phyloP scores from a whole-genome alignment of 35 echinoderm and acorn worm species.

The Apostichopus parvimensis region DNA sequence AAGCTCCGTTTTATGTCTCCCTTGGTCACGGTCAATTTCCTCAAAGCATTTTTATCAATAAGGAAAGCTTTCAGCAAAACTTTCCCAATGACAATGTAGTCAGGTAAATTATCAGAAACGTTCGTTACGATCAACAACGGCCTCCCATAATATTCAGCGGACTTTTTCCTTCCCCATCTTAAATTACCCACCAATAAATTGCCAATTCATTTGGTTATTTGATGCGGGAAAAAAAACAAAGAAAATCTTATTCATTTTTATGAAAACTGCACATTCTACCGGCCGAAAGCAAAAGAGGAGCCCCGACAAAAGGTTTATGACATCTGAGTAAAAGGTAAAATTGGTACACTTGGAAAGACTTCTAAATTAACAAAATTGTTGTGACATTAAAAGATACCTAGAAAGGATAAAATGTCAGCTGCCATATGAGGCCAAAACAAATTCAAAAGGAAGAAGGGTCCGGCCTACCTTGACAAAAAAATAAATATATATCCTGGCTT shows the following conservation, averaged over 20 bases:
- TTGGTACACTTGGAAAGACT: slow-evolving; percentile 3
- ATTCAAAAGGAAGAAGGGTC: neutral
- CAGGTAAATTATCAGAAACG: neutral
- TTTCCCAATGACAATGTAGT: neutral
- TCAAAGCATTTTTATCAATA: neutral
- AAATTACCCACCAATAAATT: slow-evolving; percentile 6
- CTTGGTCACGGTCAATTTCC: neutral
- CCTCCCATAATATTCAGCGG: neutral
- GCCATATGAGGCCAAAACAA: neutral
- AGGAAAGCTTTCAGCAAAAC: neutral
- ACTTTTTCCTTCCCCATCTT: neutral
- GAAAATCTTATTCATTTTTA: neutral
- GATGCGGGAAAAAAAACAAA: neutral
- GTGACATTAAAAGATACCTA: neutral
- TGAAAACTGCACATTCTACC: neutral
- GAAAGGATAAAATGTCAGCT: slow-evolving; percentile 24
- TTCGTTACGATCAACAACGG: neutral
- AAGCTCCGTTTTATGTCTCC: neutral
- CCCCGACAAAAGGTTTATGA: neutral
- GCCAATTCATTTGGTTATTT: slow-evolving; percentile 7
- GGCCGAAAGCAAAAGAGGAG: neutral
- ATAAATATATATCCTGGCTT: too few species aligned
- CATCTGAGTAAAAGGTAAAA: slow-evolving; percentile 10
- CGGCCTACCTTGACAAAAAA: neutral
- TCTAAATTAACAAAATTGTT: slow-evolving; percentile 31